These are phyloP conservation scores for Cylloceria caligata DNA, from an alignment of 2,888 invertebrate genomes.

Conservation along the genomic window DNA sequence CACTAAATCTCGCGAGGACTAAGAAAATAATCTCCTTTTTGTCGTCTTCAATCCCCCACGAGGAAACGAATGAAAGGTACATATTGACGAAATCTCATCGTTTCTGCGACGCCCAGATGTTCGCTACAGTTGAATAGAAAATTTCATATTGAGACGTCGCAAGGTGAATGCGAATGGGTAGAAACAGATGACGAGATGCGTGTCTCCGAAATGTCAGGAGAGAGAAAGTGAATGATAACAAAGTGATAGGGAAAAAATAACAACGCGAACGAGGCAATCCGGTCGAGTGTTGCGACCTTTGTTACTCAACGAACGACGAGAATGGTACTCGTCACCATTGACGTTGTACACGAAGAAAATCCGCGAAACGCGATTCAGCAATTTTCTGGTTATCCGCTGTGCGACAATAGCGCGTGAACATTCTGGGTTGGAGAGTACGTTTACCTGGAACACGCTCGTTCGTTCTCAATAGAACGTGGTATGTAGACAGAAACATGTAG, in stretches of 20 bases:
- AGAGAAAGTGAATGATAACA: not conserved
- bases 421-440: constrained; percentile 37
- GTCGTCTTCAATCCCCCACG: not conserved
- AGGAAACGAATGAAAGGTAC: not conserved
- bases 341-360: constrained; percentile 23
- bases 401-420: constrained; percentile 20
- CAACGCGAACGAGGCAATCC: not conserved
- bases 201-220: not conserved
- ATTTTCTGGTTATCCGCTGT: constrained; percentile 36
- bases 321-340: not conserved
- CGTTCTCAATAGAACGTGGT: constrained; percentile 21
- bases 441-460: constrained; percentile 47
- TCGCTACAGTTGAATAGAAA: not conserved
- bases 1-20: not conserved
- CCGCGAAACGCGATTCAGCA: constrained; percentile 63
- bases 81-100: not conserved
- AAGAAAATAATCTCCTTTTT: constrained; percentile 18
- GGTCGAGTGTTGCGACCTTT: constrained; percentile 1
- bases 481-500: not conserved
- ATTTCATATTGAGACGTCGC: not conserved
- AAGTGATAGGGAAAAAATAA: not conserved
- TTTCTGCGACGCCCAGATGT: not conserved
- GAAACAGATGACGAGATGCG: not conserved
- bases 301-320: constrained; percentile 8
- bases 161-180: not conserved